These are phyloP conservation scores for Butastur rufipennis DNA, from an alignment of 2,113 vertebrate genomes.

Conservation along the genomic window DNA sequence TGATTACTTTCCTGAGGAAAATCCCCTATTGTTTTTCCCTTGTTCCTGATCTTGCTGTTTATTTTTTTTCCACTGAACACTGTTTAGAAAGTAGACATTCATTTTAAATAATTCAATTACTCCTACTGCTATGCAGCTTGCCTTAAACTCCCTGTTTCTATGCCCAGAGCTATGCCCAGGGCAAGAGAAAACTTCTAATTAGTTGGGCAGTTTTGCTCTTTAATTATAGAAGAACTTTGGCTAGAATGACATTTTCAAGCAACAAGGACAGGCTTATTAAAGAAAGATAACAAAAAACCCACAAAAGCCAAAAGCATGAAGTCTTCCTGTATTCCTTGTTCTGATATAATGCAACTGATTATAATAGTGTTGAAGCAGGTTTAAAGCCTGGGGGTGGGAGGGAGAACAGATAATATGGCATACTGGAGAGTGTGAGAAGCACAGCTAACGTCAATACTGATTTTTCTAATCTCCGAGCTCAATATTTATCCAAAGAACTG, in stretches of 20 bases:
- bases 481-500: not conserved
- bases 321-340: conserved; percentile 7
- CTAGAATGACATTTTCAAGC: conserved; percentile 43
- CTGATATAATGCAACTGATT: not conserved
- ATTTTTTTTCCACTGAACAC: not conserved
- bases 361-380: not conserved
- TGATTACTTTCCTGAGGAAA: not conserved
- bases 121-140: not conserved
- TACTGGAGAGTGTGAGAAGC: not conserved
- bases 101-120: conserved; percentile 64
- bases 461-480: not conserved
- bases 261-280: not conserved
- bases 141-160: conserved; percentile 50
- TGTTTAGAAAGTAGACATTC: not conserved
- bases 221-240: conserved; percentile 52
- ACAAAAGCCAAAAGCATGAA: not conserved
- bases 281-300: not conserved
- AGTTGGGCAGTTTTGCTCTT: conserved; percentile 57
- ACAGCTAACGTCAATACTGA: not conserved
- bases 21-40: not conserved
- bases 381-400: not conserved
- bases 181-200: conserved; percentile 58
- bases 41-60: not conserved
- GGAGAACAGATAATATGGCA: not conserved
- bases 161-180: conserved; percentile 28